Evolutionary conservation across 2,888 invertebrate species (phyloP), one percentile per base, ranked within the genome.

Genomic region (Stenolophus ochropezus): DNA sequence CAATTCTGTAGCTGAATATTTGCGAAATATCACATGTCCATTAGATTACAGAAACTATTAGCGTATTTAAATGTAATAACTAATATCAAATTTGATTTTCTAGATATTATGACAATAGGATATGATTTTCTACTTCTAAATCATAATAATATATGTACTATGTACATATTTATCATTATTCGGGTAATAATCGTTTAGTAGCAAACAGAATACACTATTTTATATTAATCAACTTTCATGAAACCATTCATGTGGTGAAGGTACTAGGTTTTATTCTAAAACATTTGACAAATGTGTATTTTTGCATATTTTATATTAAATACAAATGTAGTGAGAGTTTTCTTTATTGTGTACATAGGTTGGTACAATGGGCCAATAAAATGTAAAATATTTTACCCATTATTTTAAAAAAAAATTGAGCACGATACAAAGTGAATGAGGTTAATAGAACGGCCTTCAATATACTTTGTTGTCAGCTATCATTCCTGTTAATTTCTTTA

Each of bases 291-390:
- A 77, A 77, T 61, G 61, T 61, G 77, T 78, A 78, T 78, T 78
- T 78, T 78, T 78, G 78, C 78, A 78, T 78, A 65, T 78, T 78
- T 78, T 78, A 78, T 78, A 78, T 65, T 69, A 78, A 51, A 49
- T 47, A 42, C 23, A 33, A 78, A 69, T 21, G 49, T 78, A 69
- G 65, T 27, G 33, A 51, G 49, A 69, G 49, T 61, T 49, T 65
- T 77, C 69, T 65, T 78, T 69, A 69, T 78, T 65, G 61, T 78
- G 78, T 78, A 69, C 23, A 23, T 65, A 65, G 25, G 11, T 78
- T 78, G 69, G 65, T 25, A 78, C 21, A 25, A 16, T 69, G 78
- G 78, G 78, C 78, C 78, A 78, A 78, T 78, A 51, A 65, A 61
- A 20, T 78, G 25, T 51, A 73, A 73, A 49, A 23, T 73, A 49